These are phyloP conservation scores for Danaus melanippus DNA, from an alignment of 1,140 invertebrate genomes.

Conservation along the genomic window DNA sequence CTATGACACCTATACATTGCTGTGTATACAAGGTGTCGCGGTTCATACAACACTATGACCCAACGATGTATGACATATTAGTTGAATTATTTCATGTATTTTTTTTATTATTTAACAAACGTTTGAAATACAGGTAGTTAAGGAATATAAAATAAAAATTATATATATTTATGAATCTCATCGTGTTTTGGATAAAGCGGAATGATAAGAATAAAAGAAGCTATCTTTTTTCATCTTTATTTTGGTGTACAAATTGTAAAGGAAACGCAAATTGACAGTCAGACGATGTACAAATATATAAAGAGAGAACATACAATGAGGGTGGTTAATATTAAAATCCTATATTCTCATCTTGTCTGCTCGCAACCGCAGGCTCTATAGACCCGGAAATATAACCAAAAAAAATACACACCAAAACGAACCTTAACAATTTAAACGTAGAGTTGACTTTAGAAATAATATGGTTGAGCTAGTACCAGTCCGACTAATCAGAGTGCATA, in stretches of 20 bases:
- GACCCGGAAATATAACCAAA: constrained; percentile 15
- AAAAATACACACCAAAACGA: background rate
- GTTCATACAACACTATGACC: no score
- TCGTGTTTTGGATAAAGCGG: no score
- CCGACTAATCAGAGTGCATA: constrained; percentile 3
- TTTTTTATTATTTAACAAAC: no score
- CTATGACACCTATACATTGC: no score
- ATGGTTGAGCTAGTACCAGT: background rate
- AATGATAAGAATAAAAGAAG: no score
- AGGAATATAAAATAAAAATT: no score
- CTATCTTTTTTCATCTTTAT: no score
- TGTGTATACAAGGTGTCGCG: no score
- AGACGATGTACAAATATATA: constrained; percentile 17
- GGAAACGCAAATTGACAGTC: constrained; percentile 19
- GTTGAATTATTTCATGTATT: no score
- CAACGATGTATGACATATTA: no score
- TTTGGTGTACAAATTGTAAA: constrained; percentile 2
- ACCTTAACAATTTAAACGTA: background rate
- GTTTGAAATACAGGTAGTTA: no score
- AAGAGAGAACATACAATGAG: constrained; percentile 19
- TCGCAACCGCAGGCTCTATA: constrained; percentile 20
- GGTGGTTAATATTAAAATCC: constrained; percentile 26
- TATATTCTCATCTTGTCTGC: constrained; percentile 22
- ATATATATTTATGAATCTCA: no score
- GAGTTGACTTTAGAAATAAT: constrained; percentile 4